Evolutionary conservation across 2,888 invertebrate species (phyloP), one percentile per base, ranked within the genome.

Genomic region (Nymphalis polychloros): DNA sequence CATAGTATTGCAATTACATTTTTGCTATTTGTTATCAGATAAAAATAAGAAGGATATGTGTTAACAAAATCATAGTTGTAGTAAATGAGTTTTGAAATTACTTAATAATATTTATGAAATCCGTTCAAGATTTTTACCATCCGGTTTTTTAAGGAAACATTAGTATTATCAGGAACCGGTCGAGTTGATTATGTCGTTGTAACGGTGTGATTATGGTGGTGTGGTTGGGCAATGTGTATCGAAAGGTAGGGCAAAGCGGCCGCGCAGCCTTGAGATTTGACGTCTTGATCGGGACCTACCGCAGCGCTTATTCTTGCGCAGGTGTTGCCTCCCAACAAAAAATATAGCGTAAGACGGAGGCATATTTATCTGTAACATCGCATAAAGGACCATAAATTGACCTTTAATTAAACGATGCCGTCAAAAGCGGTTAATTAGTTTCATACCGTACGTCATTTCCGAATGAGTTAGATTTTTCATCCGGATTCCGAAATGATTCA

Each of bases 211-310:
- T 84, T 84, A 85, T 81, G 81, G 81, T 77, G 80, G 78, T 76
- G 77, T 76, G 75, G 81, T 84, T 85, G 84, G 81, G 84, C 81
- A 87, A 87, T 85, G 81, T 86, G 84, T 89, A 87, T 87, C 84
- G 84, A 86, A 84, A 84, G 85, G 80, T 78, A 82, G 78, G 78
- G 79, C 78, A 80, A 86, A 84, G 80, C 82, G 86, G 82, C 83
- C 81, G 84, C 81, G 75, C 87, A 89, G 85, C 92, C 92, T 92
- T 92, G 90, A 88, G 89, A 85, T 89, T 90, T 92, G 91, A 92
- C 87, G 91, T 90, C 91, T 92, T 90, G 92, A 90, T 91, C 89
- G 89, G 83, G 92, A 92, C 92, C 92, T 87, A 92, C 92, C 92
- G 91, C 91, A 89, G 90, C 88, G 89, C 77, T 80, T 84, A 78